A percentile compares a stretch with the other conserved stretches of the same genome.
Evolutionary conservation across 2,888 invertebrate species (phyloP).

Genomic region (Hypselothyrea guttata): DNA sequence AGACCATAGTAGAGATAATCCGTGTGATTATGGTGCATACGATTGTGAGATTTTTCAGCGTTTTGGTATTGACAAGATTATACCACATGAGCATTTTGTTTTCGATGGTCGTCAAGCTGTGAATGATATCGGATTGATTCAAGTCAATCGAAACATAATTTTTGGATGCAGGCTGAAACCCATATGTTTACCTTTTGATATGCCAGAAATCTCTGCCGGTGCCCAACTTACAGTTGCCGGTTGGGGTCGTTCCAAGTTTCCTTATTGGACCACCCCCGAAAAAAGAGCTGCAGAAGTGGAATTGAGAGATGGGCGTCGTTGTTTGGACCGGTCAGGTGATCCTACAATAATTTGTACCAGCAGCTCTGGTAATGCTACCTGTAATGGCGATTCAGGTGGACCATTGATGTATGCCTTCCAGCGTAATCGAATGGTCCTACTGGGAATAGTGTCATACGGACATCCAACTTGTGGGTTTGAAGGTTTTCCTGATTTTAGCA

Average conservation of each 20-base stretch:
- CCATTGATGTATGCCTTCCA: not conserved
- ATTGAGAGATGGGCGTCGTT: not conserved
- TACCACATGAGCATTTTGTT: not conserved
- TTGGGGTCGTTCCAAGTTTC: not conserved
- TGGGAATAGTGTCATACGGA: not conserved
- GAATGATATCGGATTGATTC: slow-evolving; percentile 3
- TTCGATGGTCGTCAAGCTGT: not conserved
- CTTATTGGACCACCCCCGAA: no score
- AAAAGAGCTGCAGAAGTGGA: not conserved
- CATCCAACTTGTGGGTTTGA: not conserved
- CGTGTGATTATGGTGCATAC: not conserved
- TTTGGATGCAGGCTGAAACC: not conserved
- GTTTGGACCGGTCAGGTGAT: not conserved
- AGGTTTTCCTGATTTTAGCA: not conserved
- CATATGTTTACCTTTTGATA: not conserved
- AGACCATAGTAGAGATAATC: not conserved
- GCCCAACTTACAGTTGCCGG: not conserved
- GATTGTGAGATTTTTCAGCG: not conserved
- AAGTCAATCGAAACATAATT: not conserved
- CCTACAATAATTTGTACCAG: not conserved
- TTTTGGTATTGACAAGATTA: not conserved
- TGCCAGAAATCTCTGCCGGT: not conserved
- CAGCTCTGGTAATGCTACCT: not conserved
- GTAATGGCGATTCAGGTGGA: slow-evolving; percentile 5
- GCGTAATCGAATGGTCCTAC: not conserved